Base-by-base conservation (phyloP, 2,888 invertebrate genomes). In the Campoplex nolae region DNA sequence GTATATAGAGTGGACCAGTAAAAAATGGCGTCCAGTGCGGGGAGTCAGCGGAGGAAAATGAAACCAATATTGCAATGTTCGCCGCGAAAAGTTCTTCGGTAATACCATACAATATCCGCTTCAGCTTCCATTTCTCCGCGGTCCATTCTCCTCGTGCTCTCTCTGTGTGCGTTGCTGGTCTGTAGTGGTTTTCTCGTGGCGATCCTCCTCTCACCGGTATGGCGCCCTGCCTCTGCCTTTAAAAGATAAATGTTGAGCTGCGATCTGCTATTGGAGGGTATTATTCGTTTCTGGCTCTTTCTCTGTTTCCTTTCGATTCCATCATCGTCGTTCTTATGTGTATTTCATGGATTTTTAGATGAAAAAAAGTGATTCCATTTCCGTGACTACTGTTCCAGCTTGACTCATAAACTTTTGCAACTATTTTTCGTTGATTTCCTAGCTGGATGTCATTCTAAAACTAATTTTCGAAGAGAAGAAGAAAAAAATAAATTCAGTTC, bases 11-110 rank as follows among this genome's bases (percentile, higher is more conserved):
- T 62, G 62, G 51, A 68, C 58, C 62, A 56, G 56, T 51, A 70
- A 38, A 74, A 78, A 68, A 56, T 48, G 62, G 62, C 73, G 84
- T 83, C 81, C 74, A 73, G 83, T 83, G 71, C 23, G 23, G 23
- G 23, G 86, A 88, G 87, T 84, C 86, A 85, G 89, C 89, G 88
- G 85, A 80, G 88, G 87, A 88, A 23, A 90, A 91, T 91, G 92
- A 93, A 94, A 93, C 93, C 93, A 93, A 94, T 93, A 93, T 93
- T 90, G 92, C 93, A 92, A 93, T 93, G 93, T 93, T 93, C 91
- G 89, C 91, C 90, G 91, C 91, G 90, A 90, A 93, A 93, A 93
- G 93, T 93, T 93, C 92, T 91, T 92, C 91, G 89, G 93, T 93
- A 93, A 93, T 93, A 91, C 93, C 93, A 92, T 93, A 92, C 93